Evolutionary conservation across 2,113 vertebrate species (phyloP), one percentile per base, ranked within the genome.

Genomic region (Corydoras sp.): DNA sequence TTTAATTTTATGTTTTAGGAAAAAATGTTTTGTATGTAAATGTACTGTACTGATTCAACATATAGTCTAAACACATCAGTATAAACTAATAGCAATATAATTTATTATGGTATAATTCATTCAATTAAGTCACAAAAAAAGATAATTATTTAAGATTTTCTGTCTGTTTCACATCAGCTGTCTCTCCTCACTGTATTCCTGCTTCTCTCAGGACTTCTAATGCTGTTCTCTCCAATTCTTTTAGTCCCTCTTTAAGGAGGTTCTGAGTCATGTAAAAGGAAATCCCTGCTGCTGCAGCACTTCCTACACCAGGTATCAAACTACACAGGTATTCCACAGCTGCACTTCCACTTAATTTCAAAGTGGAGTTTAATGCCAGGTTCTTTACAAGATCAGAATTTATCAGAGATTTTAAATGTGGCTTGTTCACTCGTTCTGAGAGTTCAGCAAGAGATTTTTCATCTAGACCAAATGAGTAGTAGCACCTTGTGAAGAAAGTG

Each of bases 381-480:
- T 53, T 78, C 43, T 13, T 2, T 3, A 51, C 49, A 24, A 87
- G 76, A 0, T 35, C 32, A 0, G 86, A 88, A 13, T 74, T 81
- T 24, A 85, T 82, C 43, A 78, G 77, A 0, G 71, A 72, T 68
- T 78, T 83, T 76, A 88, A 69, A 31, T 84, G 77, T 51, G 86
- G 84, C 18, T 86, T 89, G 69, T 81, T 85, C 51, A 87, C 80
- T 51, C 80, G 80, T 72, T 83, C 71, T 0, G 88, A 84, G 58
- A 90, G 77, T 68, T 71, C 86, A 48, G 66, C 5, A 56, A 89
- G 80, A 0, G 85, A 86, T 51, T 85, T 77, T 0, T 85, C 80
- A 4, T 88, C 86, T 62, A 89, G 77, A 32, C 87, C 81, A 0
- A 88, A 87, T 65, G 76, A 78, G 62, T 78, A 60, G 60, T 83